A percentile compares a stretch with the other conserved stretches of the same genome.
phyloP scores from a whole-genome alignment of 2,797 vertebrate species.

The Cuculus canorus region DNA sequence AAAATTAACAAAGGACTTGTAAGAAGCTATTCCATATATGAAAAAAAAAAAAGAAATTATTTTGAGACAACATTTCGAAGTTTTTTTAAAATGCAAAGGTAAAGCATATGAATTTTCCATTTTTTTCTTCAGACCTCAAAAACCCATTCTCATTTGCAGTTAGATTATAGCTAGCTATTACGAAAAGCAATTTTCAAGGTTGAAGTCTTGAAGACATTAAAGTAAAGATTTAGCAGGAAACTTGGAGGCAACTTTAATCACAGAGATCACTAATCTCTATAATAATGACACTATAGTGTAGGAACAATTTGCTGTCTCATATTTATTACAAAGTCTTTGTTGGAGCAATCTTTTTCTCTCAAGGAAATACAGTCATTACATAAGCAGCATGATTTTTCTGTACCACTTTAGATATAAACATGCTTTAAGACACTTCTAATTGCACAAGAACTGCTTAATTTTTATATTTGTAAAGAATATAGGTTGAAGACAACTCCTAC shows the following conservation, averaged over 20 bases:
- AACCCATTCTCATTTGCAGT: background rate
- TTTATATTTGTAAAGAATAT: background rate
- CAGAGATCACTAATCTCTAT: background rate
- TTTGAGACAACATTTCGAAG: background rate
- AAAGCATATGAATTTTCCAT: background rate
- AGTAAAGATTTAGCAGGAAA: background rate
- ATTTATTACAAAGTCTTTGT: background rate
- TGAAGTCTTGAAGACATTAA: background rate
- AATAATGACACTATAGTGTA: background rate
- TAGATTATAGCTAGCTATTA: background rate
- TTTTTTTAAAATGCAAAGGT: background rate
- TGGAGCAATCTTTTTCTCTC: background rate
- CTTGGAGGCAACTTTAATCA: background rate
- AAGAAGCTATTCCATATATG: background rate
- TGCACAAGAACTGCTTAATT: background rate
- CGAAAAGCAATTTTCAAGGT: background rate
- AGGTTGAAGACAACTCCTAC: background rate
- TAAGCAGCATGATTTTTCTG: background rate
- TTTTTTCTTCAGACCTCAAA: background rate
- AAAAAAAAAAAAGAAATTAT: background rate
- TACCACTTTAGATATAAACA: background rate
- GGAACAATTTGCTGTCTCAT: background rate
- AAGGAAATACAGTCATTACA: background rate
- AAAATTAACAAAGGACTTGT: background rate
- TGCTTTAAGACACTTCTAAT: background rate